A percentile compares a stretch with the other conserved stretches of the same genome.
phyloP scores from a whole-genome alignment of 2,888 invertebrate genomes.

The Pristionchus arcanus region DNA sequence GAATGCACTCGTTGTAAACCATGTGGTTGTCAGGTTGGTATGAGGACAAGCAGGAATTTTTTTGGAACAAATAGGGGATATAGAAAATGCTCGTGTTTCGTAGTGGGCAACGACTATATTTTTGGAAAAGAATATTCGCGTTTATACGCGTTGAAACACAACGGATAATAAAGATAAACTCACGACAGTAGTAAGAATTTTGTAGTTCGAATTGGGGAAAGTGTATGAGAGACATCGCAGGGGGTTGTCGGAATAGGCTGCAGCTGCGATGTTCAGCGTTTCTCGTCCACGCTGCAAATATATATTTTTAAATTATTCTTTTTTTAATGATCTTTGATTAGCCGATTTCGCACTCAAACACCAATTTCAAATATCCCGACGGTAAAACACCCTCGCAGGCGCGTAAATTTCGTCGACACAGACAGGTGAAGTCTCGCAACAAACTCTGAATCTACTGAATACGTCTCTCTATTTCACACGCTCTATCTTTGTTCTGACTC shows the following conservation, averaged over 20 bases:
- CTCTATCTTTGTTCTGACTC: too few species aligned
- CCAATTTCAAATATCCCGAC: neutral
- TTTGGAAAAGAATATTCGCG: neutral
- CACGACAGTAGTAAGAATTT: slow-evolving; percentile 43
- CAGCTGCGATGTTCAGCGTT: slow-evolving; percentile 57
- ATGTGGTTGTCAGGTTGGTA: too few species aligned
- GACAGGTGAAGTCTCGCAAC: slow-evolving; percentile 5
- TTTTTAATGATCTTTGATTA: neutral
- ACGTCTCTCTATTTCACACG: too few species aligned
- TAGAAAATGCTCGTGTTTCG: neutral
- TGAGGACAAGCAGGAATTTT: neutral
- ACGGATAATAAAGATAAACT: neutral
- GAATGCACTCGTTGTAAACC: neutral
- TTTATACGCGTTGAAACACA: neutral
- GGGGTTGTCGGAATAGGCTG: slow-evolving; percentile 56
- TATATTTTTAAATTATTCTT: neutral
- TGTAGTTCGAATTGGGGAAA: slow-evolving; percentile 55
- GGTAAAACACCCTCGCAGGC: neutral
- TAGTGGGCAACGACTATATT: neutral
- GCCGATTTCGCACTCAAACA: neutral
- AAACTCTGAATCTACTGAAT: neutral
- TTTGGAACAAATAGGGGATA: neutral
- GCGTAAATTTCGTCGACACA: neutral
- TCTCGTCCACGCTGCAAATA: slow-evolving; percentile 53
- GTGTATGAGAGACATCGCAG: slow-evolving; percentile 55